Evolutionary conservation across 2,888 invertebrate species (phyloP).

Genomic region (Branchinecta sandiegonensis): DNA sequence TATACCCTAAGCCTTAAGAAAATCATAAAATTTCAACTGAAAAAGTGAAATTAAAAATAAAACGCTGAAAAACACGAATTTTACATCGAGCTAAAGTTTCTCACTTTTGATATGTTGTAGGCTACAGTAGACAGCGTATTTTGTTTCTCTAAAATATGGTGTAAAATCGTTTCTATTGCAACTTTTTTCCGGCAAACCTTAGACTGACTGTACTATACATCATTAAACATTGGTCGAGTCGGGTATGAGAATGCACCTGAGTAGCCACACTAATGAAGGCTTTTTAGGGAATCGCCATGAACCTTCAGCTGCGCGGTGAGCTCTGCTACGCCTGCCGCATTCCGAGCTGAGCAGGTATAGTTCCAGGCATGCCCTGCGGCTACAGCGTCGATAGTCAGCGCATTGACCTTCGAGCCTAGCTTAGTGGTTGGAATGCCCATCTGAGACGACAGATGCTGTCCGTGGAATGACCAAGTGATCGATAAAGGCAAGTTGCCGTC

Average conservation of each 20-base stretch:
- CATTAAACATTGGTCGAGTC: constrained; percentile 16
- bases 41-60: too few species aligned
- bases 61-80: too few species aligned
- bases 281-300: constrained; percentile 29
- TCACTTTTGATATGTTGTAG: too few species aligned
- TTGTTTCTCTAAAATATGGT: too few species aligned
- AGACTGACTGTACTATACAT: too few species aligned
- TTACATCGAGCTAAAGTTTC: too few species aligned
- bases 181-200: too few species aligned
- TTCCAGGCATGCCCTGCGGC: constrained; percentile 31
- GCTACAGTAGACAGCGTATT: too few species aligned
- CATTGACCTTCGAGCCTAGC: constrained; percentile 30
- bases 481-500: constrained; percentile 35
- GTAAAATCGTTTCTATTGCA: too few species aligned
- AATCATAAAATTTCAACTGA: too few species aligned
- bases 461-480: constrained; percentile 36
- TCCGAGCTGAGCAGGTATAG: constrained; percentile 32
- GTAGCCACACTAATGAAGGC: constrained; percentile 1
- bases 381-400: constrained; percentile 31
- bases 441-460: constrained; percentile 32
- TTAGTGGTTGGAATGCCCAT: constrained; percentile 30
- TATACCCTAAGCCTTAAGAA: too few species aligned
- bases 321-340: constrained; percentile 29
- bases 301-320: constrained; percentile 30
- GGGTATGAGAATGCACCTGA: constrained; percentile 6